Base-by-base conservation (phyloP, 2,888 invertebrate genomes). In the Pseudanteris insignis region DNA sequence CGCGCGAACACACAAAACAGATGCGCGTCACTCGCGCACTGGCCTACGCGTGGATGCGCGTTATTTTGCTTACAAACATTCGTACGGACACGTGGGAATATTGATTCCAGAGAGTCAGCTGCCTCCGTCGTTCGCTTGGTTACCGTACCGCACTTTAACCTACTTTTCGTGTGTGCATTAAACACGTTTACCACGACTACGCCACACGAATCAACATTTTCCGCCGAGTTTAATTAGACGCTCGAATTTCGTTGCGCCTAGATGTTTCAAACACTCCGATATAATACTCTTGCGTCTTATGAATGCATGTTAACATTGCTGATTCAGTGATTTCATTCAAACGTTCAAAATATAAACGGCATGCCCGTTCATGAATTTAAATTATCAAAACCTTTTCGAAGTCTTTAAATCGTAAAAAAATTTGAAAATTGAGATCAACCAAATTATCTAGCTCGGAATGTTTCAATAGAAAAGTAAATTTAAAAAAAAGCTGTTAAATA, bases 31-130 rank as follows among this genome's bases (percentile, higher is more conserved):
- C n/a, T n/a, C n/a, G n/a, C n/a, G n/a, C n/a, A 6, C 4, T 18
- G 29, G 32, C 26, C 8, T 34, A 32, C 51, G 62, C 40, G 44
- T 24, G 36, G 34, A 46, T 47, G 47, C 37, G 51, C 51, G 61
- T 6, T 4, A 18, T 18, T 26, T n/a, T n/a, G 26, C 26, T 2
- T n/a, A n/a, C 26, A 2, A 26, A n/a, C 26, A 50, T 51, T 61
- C 53, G 43, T 65, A 67, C 46, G 53, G 60, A 64, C 65, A 65
- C 68, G 67, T 69, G 67, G 64, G 67, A 72, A 72, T 72, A 72
- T 72, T 72, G 72, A 72, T 72, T 72, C 66, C 65, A 51, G 64
- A 67, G 68, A 66, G 72, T 72, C 72, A 72, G 72, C 72, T 72
- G 72, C 68, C 70, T 62, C 8, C 47, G 13, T 26, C 26, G 7